Conservation (phyloP, 2,888 invertebrate species). For the Tetranychus truncatus region DNA sequence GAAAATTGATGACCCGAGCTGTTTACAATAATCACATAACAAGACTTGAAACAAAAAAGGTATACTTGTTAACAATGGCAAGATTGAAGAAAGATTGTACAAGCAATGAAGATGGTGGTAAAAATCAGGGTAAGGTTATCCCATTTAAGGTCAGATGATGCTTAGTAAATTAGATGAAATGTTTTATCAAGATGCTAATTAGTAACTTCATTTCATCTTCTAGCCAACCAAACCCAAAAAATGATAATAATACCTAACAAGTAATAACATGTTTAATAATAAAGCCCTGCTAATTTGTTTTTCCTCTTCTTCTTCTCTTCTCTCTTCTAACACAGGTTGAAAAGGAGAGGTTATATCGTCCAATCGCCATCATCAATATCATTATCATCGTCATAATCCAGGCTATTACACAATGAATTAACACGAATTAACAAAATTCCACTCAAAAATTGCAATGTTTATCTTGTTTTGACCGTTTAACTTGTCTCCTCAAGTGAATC, state of each 20-base stretch:
- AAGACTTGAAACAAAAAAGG: too few relatives aligned
- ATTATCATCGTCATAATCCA: background rate
- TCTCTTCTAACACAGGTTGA: background rate
- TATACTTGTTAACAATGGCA: background rate
- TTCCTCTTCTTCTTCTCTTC: slow-evolving; percentile 11
- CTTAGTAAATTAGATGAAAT: background rate
- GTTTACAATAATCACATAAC: too few relatives aligned
- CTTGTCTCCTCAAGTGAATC: background rate
- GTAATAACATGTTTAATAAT: background rate
- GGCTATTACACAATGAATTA: background rate
- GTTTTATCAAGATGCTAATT: background rate
- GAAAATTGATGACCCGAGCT: too few relatives aligned
- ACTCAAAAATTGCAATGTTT: background rate
- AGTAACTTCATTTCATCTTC: slow-evolving; percentile 1
- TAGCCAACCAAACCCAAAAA: background rate
- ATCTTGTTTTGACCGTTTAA: background rate
- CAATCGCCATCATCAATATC: background rate
- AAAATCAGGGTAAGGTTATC: background rate
- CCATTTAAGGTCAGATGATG: background rate
- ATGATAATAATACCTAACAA: background rate
- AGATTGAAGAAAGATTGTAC: background rate
- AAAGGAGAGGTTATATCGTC: background rate
- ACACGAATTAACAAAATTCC: background rate
- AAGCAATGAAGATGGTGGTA: background rate
- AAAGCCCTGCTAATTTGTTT: background rate